Base-by-base conservation (phyloP, 2,113 vertebrate genomes). In the Bucco capensis region DNA sequence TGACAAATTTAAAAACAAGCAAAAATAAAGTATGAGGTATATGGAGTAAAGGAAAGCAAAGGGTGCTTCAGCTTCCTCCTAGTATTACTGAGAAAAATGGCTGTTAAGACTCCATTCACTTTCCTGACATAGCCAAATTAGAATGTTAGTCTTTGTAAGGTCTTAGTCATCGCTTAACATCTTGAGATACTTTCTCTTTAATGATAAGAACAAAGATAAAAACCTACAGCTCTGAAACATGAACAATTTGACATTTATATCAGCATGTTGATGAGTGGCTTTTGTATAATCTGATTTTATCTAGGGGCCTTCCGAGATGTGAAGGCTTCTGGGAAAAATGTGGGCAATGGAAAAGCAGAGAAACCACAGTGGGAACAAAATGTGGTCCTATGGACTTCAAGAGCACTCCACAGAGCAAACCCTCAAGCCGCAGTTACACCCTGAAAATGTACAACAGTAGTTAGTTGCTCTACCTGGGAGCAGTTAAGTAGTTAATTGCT, bases 91-190 rank as follows among this genome's bases (percentile, higher is more conserved):
- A n/a, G 6, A 33, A 35, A 31, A 38, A 6, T 49, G 6, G 6
- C 4, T 57, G 0, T n/a, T 53, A 16, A n/a, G 28, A 19, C 10
- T 53, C 17, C 0, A 5, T 69, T 76, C 10, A 0, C 23, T 76
- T 88, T 90, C 7, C 28, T 62, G 22, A 12, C 1, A 40, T 8
- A 64, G 17, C 8, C 17, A 64, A 10, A 80, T 22, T 25, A 37
- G 17, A 62, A 9, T 6, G 46, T 9, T 22, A 10, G 4, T 47
- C 27, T 42, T 38, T 16, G 44, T 65, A 30, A 60, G 21, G 8
- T 44, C 9, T 85, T 6, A 83, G 21, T 25, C 8, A 22, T 40
- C 17, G 31, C 14, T 60, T 83, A 67, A 76, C 2, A 33, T 30
- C 6, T 22, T 67, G 33, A 38, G 23, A 64, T 19, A 17, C 2